Percentiles rank a stretch among this genome's conserved stretches.
Evolutionary conservation across 2,113 vertebrate species (phyloP).

Genomic region (Oreochromis tanganicae): DNA sequence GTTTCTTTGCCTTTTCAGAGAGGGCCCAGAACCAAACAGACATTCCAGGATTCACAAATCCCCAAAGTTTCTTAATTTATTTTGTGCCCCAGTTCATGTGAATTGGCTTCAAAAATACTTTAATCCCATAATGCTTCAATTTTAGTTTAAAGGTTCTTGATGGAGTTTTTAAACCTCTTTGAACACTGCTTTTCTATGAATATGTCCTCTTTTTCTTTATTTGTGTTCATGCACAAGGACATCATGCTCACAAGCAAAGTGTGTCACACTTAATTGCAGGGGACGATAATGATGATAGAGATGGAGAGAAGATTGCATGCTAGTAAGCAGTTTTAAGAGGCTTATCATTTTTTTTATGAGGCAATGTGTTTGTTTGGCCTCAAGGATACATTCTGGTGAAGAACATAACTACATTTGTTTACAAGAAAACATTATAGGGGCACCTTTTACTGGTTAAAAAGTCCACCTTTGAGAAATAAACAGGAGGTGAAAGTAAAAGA

Average conservation of each 20-base stretch:
- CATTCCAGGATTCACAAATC: not conserved
- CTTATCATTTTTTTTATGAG: not conserved
- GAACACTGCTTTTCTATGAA: not conserved
- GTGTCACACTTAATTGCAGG: not conserved
- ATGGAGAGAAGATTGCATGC: not conserved
- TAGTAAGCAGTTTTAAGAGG: not conserved
- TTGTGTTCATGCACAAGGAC: not conserved
- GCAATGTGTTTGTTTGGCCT: not conserved
- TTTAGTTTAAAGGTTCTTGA: not conserved
- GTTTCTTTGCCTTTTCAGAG: not conserved
- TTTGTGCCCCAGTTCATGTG: not conserved
- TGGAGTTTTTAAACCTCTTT: not conserved
- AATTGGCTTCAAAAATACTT: not conserved
- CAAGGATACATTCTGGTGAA: not conserved
- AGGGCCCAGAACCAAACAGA: not conserved
- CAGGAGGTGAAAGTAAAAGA: not conserved
- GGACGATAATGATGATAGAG: not conserved
- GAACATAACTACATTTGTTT: not conserved
- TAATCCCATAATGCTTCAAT: not conserved
- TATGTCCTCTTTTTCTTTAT: not conserved
- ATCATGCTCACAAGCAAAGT: not conserved
- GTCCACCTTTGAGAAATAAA: not conserved
- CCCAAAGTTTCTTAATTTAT: not conserved
- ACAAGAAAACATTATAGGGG: not conserved
- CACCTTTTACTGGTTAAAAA: constrained; percentile 12